Percentiles rank a stretch among this genome's conserved stretches.
These are phyloP conservation scores for Drosophila obscura DNA, from an alignment of 1,140 invertebrate species.

Conservation along the genomic window DNA sequence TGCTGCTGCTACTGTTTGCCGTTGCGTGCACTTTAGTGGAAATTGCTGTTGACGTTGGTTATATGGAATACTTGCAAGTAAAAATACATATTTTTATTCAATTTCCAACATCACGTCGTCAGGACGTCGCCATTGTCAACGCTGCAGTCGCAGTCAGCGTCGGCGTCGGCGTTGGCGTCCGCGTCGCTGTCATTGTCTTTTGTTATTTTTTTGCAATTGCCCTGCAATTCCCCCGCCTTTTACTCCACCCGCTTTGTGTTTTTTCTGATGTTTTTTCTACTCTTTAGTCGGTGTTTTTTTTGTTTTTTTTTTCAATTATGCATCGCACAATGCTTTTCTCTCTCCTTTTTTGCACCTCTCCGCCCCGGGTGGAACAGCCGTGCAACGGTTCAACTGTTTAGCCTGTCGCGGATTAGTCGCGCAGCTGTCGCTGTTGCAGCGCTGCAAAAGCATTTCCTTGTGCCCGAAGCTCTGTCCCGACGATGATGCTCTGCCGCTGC, in stretches of 20 bases:
- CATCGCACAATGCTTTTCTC: slow-evolving; percentile 44
- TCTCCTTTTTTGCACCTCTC: slow-evolving; percentile 33
- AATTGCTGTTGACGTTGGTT: slow-evolving; percentile 72
- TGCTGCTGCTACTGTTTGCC: slow-evolving; percentile 46
- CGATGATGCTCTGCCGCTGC: slow-evolving; percentile 2
- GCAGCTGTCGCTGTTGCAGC: slow-evolving; percentile 52
- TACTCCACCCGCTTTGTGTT: slow-evolving; percentile 15
- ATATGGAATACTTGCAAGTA: slow-evolving; percentile 61
- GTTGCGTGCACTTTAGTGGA: slow-evolving; percentile 75
- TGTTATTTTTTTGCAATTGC: slow-evolving; percentile 51
- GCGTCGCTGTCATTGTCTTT: slow-evolving; percentile 37
- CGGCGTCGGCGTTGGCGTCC: neutral
- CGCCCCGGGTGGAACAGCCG: slow-evolving; percentile 24
- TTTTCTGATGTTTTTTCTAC: slow-evolving; percentile 47
- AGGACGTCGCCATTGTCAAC: slow-evolving; percentile 48
- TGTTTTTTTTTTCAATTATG: slow-evolving; percentile 42
- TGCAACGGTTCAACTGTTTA: slow-evolving; percentile 44
- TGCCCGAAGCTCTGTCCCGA: slow-evolving; percentile 22
- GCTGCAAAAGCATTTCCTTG: slow-evolving; percentile 70
- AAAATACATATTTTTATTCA: slow-evolving; percentile 65
- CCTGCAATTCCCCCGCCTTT: slow-evolving; percentile 4
- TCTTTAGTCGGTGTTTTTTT: neutral
- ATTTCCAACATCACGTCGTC: slow-evolving; percentile 68
- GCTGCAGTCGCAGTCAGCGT: slow-evolving; percentile 3
- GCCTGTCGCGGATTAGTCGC: slow-evolving; percentile 65